Evolutionary conservation across 2,797 vertebrate species (phyloP).

Genomic region (Sebastes melanostomus): DNA sequence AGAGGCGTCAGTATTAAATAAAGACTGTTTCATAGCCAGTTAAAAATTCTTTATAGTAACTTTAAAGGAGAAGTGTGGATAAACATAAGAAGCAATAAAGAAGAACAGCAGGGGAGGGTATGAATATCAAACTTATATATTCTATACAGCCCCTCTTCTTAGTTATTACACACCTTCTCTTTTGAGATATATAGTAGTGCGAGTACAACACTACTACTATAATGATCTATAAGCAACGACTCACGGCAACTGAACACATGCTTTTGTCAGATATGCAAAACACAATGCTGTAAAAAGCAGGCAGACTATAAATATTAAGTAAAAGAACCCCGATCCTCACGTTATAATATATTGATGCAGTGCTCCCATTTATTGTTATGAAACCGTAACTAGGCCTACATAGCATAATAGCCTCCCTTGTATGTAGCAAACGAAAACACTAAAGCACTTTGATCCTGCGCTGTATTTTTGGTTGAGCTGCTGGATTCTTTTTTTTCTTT

Average conservation of each 20-base stretch:
- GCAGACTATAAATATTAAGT: conserved; percentile 17
- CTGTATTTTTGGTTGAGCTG: conserved; percentile 36
- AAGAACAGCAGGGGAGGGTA: not conserved
- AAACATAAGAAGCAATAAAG: not conserved
- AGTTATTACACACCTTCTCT: conserved; percentile 7
- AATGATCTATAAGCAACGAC: not conserved
- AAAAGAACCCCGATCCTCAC: not conserved
- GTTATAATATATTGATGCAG: conserved; percentile 48
- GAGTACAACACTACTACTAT: not conserved
- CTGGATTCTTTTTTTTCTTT: conserved; percentile 33
- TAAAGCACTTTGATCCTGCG: conserved; percentile 53
- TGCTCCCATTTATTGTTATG: conserved; percentile 37
- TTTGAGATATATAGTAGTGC: not conserved
- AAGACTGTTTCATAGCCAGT: not conserved
- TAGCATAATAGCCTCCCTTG: conserved; percentile 20
- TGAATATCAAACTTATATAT: not conserved
- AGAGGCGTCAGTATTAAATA: not conserved
- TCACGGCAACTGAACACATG: conserved; percentile 17
- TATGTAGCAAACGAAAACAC: conserved; percentile 46
- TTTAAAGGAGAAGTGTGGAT: not conserved
- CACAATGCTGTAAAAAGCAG: not conserved
- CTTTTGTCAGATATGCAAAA: conserved; percentile 14
- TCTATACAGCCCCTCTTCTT: not conserved
- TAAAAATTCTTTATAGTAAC: not conserved
- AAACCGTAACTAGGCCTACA: conserved; percentile 33